Evolutionary conservation across 2,888 invertebrate species (phyloP), one percentile per base, ranked within the genome.

Genomic region (Drosophila buzzatii): DNA sequence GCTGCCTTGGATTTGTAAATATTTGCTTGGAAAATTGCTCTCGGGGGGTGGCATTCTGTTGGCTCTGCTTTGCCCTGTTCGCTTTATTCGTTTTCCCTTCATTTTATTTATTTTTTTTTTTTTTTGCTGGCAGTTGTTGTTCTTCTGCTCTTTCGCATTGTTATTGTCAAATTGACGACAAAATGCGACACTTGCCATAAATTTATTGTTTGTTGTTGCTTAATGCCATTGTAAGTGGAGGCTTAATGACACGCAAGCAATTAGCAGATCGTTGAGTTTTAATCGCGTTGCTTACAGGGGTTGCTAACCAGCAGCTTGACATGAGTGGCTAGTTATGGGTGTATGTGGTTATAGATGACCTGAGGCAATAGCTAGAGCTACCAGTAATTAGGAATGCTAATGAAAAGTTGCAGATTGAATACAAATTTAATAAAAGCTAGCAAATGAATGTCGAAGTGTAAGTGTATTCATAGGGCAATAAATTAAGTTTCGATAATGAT

Each of bases 241-340:
- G 91, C 90, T 90, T 91, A 92, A 91, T 91, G 91, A 91, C 91
- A 89, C 91, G 88, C 81, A 81, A 75, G 84, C 91, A 92, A 92
- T 91, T 92, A 91, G 91, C 91, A 80, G 83, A 85, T 91, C 90
- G 78, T 90, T 83, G 70, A 74, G 79, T 63, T 74, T 74, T 81
- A 83, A 83, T 82, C 84, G 86, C 57, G 57, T 47, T 45, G 47
- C 12, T 42, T 41, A 23, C 31, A 45, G 39, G 31, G 51, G 47
- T 53, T 53, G 47, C 7, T 31, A 8, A 7, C 39, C 27, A 35
- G 16, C 51, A 58, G 64, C 55, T 14, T 18, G 33, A 52, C 42
- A 58, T 53, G 18, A 55, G 20, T 57, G 49, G 33, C 44, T 47
- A n/a, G 16, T 23, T 16, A 16, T 37, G 56, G 35, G 14, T 41